Conservation (phyloP, 2,797 vertebrate species). For the Pseudochirops corinnae region DNA sequence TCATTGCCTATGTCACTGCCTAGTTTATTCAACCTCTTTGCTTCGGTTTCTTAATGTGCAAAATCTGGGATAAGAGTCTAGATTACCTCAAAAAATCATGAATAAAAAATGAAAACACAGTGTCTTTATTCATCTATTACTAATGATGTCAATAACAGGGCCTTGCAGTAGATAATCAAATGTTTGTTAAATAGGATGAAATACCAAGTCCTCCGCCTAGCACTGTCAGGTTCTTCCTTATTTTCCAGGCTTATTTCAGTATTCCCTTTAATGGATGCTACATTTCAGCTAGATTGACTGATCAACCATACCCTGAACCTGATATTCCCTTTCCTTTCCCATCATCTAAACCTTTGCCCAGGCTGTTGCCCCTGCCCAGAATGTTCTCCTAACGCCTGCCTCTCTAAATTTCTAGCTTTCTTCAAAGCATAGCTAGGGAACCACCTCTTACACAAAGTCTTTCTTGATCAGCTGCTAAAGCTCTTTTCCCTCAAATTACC, state of each 20-base stretch:
- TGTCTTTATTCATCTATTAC: not conserved
- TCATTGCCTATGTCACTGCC: not conserved
- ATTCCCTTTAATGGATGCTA: not conserved
- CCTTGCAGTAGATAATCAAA: not conserved
- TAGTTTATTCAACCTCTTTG: not conserved
- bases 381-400: too few species aligned
- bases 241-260: not conserved
- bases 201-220: not conserved
- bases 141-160: not conserved
- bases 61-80: not conserved
- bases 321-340: not conserved
- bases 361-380: not conserved
- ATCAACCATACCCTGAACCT: not conserved
- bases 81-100: not conserved
- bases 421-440: not conserved
- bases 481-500: not conserved
- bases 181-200: not conserved
- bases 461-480: not conserved
- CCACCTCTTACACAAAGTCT: not conserved
- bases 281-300: not conserved
- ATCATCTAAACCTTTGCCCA: not conserved
- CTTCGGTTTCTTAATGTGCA: not conserved
- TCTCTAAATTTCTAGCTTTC: not conserved
- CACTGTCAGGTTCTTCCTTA: not conserved
- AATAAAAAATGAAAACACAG: not conserved